Percentiles rank a stretch among this genome's conserved stretches.
Conservation (phyloP, 2,113 vertebrate genomes). For the Cyprinodon brontotheroides region DNA sequence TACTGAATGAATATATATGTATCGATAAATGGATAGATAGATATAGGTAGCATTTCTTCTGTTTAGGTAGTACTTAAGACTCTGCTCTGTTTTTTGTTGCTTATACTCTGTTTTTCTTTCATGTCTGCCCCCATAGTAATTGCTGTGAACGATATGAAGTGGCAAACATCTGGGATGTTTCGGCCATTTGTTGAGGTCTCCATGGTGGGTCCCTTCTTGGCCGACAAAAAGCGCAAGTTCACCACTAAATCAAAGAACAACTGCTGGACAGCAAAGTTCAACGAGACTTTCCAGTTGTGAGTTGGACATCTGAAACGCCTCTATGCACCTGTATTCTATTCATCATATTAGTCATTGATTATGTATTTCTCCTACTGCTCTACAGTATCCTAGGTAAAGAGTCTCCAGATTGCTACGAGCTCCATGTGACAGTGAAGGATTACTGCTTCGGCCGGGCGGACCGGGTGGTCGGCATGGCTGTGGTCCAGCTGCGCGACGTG, state of each 20-base stretch:
- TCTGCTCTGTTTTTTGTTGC: not conserved
- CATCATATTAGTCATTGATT: not conserved
- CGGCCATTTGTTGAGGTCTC: conserved; percentile 94
- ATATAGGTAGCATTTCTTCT: too few species aligned
- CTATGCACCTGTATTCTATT: too few species aligned
- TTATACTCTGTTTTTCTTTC: not conserved
- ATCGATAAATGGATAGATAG: too few species aligned
- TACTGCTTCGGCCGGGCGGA: conserved; percentile 98
- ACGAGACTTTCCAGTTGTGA: conserved; percentile 96
- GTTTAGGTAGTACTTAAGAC: too few species aligned
- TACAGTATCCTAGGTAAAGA: conserved; percentile 89
- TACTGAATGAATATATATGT: too few species aligned
- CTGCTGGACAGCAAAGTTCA: conserved; percentile 96
- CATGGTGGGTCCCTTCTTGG: conserved; percentile 90
- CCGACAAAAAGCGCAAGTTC: conserved; percentile 96
- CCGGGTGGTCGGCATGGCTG: conserved; percentile 88
- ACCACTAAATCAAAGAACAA: conserved; percentile 99
- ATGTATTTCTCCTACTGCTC: not conserved
- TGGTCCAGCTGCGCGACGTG: conserved; percentile 91
- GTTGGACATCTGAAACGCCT: not conserved
- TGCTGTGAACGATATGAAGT: conserved; percentile 94
- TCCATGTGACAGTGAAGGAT: conserved; percentile 95
- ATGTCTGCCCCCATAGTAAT: conserved; percentile 80
- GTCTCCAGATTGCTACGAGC: conserved; percentile 89
- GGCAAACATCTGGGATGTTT: conserved; percentile 97